These are phyloP conservation scores for Scrobipalpa atriplicella DNA, from an alignment of 2,888 invertebrate genomes.

Conservation along the genomic window DNA sequence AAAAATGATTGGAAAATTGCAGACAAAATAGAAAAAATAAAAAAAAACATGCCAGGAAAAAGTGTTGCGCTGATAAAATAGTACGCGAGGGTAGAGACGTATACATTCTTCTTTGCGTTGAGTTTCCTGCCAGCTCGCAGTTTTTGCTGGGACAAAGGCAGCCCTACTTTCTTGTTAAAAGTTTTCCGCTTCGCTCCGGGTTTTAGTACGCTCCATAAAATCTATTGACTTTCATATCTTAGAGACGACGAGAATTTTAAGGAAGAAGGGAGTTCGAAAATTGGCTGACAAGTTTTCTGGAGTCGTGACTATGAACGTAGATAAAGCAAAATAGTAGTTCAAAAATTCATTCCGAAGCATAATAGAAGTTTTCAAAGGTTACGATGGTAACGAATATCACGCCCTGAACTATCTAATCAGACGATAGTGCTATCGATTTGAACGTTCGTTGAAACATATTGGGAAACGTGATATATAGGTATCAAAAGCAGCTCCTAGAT, in stretches of 20 bases:
- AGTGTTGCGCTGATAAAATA: neutral
- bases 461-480: neutral
- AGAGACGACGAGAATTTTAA: slow-evolving; percentile 24
- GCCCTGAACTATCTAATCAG: slow-evolving; percentile 16
- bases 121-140: slow-evolving; percentile 23
- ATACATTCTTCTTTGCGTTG: neutral
- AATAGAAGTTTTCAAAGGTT: neutral
- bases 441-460: neutral
- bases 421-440: neutral
- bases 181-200: slow-evolving; percentile 20
- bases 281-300: neutral
- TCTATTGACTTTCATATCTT: slow-evolving; percentile 26
- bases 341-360: neutral
- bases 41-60: neutral
- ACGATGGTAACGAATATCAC: neutral
- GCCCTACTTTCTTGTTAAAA: slow-evolving; percentile 24
- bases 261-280: neutral
- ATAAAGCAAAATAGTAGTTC: neutral
- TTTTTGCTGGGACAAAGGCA: slow-evolving; percentile 15
- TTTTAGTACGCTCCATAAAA: slow-evolving; percentile 24
- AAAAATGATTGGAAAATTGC: neutral
- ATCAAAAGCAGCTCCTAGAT: neutral
- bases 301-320: neutral
- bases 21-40: neutral
- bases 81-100: neutral